A percentile compares a stretch with the other conserved stretches of the same genome.
Evolutionary conservation across 1,140 invertebrate genomes (phyloP).

Genomic region (Meteorus sp.): DNA sequence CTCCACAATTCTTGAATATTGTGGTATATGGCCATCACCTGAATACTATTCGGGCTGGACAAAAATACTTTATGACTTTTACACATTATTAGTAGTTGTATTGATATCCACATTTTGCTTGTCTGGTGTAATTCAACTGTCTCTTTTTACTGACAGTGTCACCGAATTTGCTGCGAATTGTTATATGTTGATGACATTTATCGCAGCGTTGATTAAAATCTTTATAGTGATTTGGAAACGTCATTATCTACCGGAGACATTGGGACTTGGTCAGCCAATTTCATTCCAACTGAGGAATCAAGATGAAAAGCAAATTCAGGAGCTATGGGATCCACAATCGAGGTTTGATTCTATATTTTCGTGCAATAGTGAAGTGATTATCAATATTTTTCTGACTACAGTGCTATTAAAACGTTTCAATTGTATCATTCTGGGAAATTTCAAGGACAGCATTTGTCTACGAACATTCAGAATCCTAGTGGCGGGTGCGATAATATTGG

Average conservation of each 20-base stretch:
- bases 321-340: background rate
- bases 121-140: constrained; percentile 15
- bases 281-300: constrained; percentile 17
- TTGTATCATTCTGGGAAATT: no score
- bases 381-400: no score
- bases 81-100: constrained; percentile 4
- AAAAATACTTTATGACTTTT: constrained; percentile 15
- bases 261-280: constrained; percentile 16
- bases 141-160: constrained; percentile 12
- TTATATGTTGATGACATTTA: constrained; percentile 27
- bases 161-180: constrained; percentile 32
- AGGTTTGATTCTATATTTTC: background rate
- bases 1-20: constrained; percentile 15
- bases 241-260: constrained; percentile 3
- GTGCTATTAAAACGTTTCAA: no score
- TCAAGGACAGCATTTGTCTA: background rate
- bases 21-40: constrained; percentile 18
- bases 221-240: constrained; percentile 20
- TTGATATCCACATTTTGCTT: constrained; percentile 11
- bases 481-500: constrained; percentile 19
- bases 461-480: constrained; percentile 27
- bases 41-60: constrained; percentile 4
- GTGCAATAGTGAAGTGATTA: no score
- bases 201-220: constrained; percentile 25
- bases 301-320: constrained; percentile 28